Evolutionary conservation across 2,113 vertebrate species (phyloP), one percentile per base, ranked within the genome.

Genomic region (Balaeniceps rex): DNA sequence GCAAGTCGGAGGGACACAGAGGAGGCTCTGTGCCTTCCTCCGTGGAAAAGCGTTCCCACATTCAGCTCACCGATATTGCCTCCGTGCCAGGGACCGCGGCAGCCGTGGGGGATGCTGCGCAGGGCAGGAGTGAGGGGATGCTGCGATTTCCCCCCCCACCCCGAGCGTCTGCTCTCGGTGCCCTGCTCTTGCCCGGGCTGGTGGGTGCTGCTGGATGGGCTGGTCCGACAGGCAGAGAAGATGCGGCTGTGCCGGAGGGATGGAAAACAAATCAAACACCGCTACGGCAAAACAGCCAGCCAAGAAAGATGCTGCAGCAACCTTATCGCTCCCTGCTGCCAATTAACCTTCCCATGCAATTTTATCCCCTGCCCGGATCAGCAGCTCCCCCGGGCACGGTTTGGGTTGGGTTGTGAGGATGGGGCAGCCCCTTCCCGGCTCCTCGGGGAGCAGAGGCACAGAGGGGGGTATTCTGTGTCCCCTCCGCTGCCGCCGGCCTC

Each of bases 161-260:
- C 46, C 6, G 14, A 44, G 47, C 44, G 28, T 1, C 72, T 5
- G 0, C 11, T 13, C 4, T 4, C 3, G 0, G 33, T 1, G 1
- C 23, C 31, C 22, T 6, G 11, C 47, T 28, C 29, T 11, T 2
- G 28, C n/a, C 44, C 2, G 2, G 36, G 28, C 28, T 22, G 80
- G 29, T 57, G 63, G 54, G 29, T 36, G 65, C 54, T 60, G 54
- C 44, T 21, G 54, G 79, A 15, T 7, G 26, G 40, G 14, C 51
- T 7, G 80, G 3, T 47, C 44, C 1, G 1, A 4, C 12, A 10
- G 61, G 38, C 77, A 23, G 77, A 65, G 52, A 58, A 25, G 52
- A 17, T 14, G 36, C 16, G 1, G 60, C 57, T 0, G 4, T 12
- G 51, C 26, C 4, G 0, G 7, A 12, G 47, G 58, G 60, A 19